Base-by-base conservation (phyloP, 92 coral and sea anemone genomes). In the Palythoa grandiflora region DNA sequence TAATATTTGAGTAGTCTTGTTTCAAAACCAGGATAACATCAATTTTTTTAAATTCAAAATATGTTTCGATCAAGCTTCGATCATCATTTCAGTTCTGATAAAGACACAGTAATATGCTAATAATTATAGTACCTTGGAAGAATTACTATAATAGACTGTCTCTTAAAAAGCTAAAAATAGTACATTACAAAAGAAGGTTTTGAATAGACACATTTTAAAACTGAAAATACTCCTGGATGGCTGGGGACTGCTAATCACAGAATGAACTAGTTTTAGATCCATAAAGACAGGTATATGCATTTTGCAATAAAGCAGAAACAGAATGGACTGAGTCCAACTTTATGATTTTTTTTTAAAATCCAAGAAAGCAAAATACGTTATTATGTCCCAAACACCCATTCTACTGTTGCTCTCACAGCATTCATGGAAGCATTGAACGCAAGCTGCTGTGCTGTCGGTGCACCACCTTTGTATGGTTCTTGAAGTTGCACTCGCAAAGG, bases 351-450 rank as follows among this genome's bases (percentile, higher is more conserved):
- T 40, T 40, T 40, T 0, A 40, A 40, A 40, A 40, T 40, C 47
- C 6, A 40, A 5, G 6, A 40, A 54, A 5, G 60, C 60, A 89
- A 89, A 75, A 84, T 89, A 89, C 6, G 85, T 38, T 28, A 68
- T 37, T 50, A 89, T 84, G 68, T 89, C 92, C 72, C 61, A 75
- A 89, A 89, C n/a, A 89, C 84, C 92, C 88, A 84, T 44, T 89
- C 89, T 15, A 89, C 92, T 20, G 89, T 73, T 9, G 52, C 65
- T 20, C 92, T 60, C 77, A 89, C 92, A 68, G 16, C 71, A 70
- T 85, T 54, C 60, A 54, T 2, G 60, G 60, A 54, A 5, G 60
- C 60, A 68, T 89, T 89, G 53, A 89, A 89, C 9, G 89, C 92
- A 73, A 61, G 83, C 78, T 84, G 68, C 38, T 75, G 68, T 5